Evolutionary conservation across 2,888 invertebrate genomes (phyloP).

Genomic region (Leptinotarsa tumamoca): DNA sequence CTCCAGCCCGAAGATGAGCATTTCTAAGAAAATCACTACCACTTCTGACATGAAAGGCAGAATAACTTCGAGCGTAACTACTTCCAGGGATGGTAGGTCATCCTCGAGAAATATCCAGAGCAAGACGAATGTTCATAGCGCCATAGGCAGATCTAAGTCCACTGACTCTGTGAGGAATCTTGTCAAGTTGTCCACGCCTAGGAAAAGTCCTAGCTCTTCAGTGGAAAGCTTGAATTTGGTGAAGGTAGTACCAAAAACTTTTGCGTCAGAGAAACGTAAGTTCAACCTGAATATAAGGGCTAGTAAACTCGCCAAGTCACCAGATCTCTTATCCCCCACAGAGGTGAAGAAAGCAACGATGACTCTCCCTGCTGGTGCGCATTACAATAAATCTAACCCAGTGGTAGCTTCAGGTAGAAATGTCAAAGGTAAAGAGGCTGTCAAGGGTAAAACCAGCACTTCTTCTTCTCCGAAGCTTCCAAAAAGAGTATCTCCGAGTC

Average conservation of each 20-base stretch:
- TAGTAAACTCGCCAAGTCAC: conserved; percentile 65
- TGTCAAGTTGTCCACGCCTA: conserved; percentile 32
- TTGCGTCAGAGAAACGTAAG: conserved; percentile 70
- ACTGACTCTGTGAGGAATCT: conserved; percentile 41
- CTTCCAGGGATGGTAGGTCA: conserved; percentile 62
- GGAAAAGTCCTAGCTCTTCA: conserved; percentile 48
- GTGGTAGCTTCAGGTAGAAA: conserved; percentile 64
- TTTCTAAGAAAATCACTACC: conserved; percentile 59
- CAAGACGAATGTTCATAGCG: conserved; percentile 50
- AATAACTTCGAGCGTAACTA: conserved; percentile 62
- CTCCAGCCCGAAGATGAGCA: conserved; percentile 56
- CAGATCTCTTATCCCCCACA: conserved; percentile 71
- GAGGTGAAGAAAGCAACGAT: conserved; percentile 68
- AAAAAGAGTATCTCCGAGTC: conserved; percentile 50
- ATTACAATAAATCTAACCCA: conserved; percentile 64
- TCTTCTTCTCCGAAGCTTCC: conserved; percentile 45
- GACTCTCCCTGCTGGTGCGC: conserved; percentile 56
- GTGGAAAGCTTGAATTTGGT: conserved; percentile 37
- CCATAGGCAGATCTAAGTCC: conserved; percentile 44
- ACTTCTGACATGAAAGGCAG: conserved; percentile 62
- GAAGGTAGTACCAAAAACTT: conserved; percentile 63
- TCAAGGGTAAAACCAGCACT: conserved; percentile 38
- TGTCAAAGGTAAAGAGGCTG: conserved; percentile 58
- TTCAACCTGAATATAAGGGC: conserved; percentile 64
- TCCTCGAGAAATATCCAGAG: conserved; percentile 66